Conservation (phyloP, 2,888 invertebrate genomes). For the Theretra japonica region DNA sequence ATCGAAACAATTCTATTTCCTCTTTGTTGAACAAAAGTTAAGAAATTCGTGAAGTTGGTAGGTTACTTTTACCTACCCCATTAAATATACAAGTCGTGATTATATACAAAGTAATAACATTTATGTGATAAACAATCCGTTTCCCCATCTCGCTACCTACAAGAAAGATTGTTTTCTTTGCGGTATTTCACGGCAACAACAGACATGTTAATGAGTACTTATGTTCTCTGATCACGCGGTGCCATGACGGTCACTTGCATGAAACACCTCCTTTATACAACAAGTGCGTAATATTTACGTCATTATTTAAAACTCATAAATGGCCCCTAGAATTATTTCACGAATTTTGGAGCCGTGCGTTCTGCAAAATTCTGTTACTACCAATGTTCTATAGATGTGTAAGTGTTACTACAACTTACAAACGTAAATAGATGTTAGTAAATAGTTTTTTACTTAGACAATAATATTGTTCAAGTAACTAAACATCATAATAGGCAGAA, state of each 20-base stretch:
- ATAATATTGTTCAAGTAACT: no score
- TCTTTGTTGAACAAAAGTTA: no score
- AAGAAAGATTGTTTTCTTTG: not conserved
- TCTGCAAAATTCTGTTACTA: no score
- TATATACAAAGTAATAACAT: not conserved
- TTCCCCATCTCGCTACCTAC: not conserved
- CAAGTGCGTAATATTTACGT: not conserved
- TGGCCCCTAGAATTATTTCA: not conserved
- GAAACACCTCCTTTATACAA: not conserved
- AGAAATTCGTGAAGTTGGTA: no score
- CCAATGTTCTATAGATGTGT: no score
- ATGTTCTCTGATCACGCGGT: not conserved
- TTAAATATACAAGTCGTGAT: no score
- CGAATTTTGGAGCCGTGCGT: not conserved
- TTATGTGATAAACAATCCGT: not conserved
- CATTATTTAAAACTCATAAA: slow-evolving; percentile 1
- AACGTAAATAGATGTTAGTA: no score
- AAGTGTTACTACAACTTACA: no score
- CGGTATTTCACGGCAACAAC: not conserved
- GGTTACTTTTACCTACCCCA: no score
- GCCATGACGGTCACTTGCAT: slow-evolving; percentile 2
- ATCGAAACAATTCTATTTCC: no score
- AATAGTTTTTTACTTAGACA: no score
- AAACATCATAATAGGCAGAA: no score
- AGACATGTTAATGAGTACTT: slow-evolving; percentile 6